phyloP scores from a whole-genome alignment of 2,888 invertebrate genomes.

The Coenonympha glycerion region DNA sequence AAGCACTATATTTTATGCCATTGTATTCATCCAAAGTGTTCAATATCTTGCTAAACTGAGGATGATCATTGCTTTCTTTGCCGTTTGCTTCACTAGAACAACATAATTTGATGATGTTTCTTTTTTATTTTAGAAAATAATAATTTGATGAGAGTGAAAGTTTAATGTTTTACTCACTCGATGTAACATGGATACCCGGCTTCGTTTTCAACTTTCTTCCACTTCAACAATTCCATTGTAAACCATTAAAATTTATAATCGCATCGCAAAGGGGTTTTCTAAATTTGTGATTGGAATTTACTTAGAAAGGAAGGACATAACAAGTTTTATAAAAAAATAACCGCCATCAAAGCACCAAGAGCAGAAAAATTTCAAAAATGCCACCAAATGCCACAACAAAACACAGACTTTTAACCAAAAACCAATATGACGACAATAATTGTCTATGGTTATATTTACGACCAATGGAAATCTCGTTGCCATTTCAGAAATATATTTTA shows the following conservation, averaged over 20 bases:
- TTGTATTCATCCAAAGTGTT: conserved; percentile 78
- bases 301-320: conserved; percentile 3
- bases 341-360: conserved; percentile 42
- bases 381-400: no score
- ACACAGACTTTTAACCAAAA: no score
- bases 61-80: conserved; percentile 76
- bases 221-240: conserved; percentile 52
- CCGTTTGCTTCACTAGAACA: conserved; percentile 64
- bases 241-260: conserved; percentile 17
- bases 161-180: conserved; percentile 67
- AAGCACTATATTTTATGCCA: conserved; percentile 83
- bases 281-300: conserved; percentile 8
- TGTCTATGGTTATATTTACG: neutral
- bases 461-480: conserved; percentile 12
- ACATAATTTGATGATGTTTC: conserved; percentile 38
- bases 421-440: no score
- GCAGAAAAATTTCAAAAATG: no score
- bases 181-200: conserved; percentile 77
- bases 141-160: conserved; percentile 39
- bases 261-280: conserved; percentile 9
- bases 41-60: conserved; percentile 75
- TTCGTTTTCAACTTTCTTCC: conserved; percentile 78
- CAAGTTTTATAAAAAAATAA: conserved; percentile 30
- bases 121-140: conserved; percentile 14
- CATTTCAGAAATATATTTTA: neutral